Evolutionary conservation across 2,797 vertebrate species (phyloP).

Genomic region (Pantherophis alleghaniensis): DNA sequence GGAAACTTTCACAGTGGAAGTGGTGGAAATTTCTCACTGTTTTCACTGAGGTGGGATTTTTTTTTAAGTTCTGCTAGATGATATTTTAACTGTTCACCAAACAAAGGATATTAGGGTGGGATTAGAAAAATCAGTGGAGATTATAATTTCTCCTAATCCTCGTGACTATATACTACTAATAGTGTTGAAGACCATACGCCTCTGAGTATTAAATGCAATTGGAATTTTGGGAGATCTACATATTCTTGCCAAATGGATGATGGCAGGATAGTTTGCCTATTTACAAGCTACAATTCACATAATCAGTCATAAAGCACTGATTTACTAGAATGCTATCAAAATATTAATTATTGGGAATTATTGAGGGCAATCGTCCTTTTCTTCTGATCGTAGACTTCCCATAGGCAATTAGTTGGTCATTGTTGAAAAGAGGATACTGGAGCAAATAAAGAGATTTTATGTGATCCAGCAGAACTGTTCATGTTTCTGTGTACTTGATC

Average conservation of each 20-base stretch:
- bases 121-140: not conserved
- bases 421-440: not conserved
- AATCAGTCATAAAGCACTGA: not conserved
- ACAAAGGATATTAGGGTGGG: not conserved
- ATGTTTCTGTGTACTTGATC: not conserved
- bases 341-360: not conserved
- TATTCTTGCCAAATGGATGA: not conserved
- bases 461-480: not conserved
- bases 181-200: not conserved
- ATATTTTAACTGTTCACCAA: not conserved
- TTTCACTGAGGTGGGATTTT: not conserved
- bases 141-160: not conserved
- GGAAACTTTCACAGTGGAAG: not conserved
- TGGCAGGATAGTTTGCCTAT: not conserved
- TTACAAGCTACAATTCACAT: not conserved
- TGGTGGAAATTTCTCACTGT: not conserved
- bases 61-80: not conserved
- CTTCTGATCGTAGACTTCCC: not conserved
- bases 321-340: not conserved
- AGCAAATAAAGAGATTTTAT: not conserved
- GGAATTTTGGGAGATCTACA: not conserved
- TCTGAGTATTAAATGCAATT: not conserved
- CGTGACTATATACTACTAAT: not conserved
- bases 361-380: not conserved
- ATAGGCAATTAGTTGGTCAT: not conserved